Percentiles rank a stretch among this genome's conserved stretches.
Conservation (phyloP, 2,797 vertebrate genomes). For the Sebastes minor region DNA sequence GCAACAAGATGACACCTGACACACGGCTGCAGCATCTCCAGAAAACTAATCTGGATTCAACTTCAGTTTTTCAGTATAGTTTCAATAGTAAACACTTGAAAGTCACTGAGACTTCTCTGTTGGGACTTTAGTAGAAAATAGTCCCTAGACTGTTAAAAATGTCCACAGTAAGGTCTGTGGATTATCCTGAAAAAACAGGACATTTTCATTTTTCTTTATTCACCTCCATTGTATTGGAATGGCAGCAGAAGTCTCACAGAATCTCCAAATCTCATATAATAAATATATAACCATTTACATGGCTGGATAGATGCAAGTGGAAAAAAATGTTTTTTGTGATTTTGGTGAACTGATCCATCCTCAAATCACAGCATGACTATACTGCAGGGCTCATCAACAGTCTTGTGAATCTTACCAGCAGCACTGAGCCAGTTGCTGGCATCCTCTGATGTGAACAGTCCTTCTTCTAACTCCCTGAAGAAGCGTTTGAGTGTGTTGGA, state of each 20-base stretch:
- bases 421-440: constrained; percentile 83
- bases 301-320: not conserved
- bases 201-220: no score
- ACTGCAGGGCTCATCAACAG: not conserved
- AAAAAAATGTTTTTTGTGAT: no score
- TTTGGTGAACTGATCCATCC: not conserved
- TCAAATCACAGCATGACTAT: not conserved
- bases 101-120: not conserved
- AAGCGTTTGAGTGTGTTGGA: constrained; percentile 94
- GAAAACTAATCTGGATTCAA: not conserved
- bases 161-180: not conserved
- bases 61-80: not conserved
- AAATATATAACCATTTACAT: not conserved
- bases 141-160: not conserved
- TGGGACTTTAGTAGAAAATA: not conserved
- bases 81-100: not conserved
- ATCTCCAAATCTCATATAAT: not conserved
- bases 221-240: not conserved
- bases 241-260: not conserved
- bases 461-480: constrained; percentile 90
- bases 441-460: constrained; percentile 85
- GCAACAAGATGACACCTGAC: not conserved
- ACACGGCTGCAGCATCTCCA: not conserved
- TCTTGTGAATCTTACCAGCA: constrained; percentile 66
- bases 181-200: not conserved